Conservation (phyloP, 2,888 invertebrate species). For the Pristionchus fissidentatus region DNA sequence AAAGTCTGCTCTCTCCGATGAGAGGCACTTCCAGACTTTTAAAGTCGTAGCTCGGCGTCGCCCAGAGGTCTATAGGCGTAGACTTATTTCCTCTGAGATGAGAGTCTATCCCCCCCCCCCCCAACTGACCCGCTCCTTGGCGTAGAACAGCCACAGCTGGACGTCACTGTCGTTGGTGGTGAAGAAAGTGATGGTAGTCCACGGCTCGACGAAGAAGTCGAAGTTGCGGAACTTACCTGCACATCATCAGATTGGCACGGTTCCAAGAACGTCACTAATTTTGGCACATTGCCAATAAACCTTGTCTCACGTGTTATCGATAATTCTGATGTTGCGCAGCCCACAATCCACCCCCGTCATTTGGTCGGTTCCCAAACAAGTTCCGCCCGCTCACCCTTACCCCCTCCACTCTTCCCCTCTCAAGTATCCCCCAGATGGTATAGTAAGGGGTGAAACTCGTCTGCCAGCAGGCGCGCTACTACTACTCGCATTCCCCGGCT, state of each 20-base stretch:
- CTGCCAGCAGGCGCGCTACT: no score
- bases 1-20: no score
- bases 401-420: not conserved
- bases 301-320: not conserved
- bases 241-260: no score
- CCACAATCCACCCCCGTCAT: not conserved
- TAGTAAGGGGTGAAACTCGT: slow-evolving; percentile 1
- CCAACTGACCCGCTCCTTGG: slow-evolving; percentile 53
- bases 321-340: not conserved
- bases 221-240: slow-evolving; percentile 51
- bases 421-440: not conserved
- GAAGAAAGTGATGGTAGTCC: slow-evolving; percentile 58
- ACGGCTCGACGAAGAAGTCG: slow-evolving; percentile 55
- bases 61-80: not conserved
- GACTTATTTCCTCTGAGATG: not conserved
- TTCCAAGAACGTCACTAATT: no score
- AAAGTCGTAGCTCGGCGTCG: no score
- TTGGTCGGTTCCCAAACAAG: not conserved
- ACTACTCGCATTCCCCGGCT: no score
- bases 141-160: slow-evolving; percentile 58
- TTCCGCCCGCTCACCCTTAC: no score
- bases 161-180: slow-evolving; percentile 63
- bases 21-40: no score
- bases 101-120: not conserved
- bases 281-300: no score